Evolutionary conservation across 2,113 vertebrate species (phyloP).

Genomic region (Lycocorax pyrrhopterus): DNA sequence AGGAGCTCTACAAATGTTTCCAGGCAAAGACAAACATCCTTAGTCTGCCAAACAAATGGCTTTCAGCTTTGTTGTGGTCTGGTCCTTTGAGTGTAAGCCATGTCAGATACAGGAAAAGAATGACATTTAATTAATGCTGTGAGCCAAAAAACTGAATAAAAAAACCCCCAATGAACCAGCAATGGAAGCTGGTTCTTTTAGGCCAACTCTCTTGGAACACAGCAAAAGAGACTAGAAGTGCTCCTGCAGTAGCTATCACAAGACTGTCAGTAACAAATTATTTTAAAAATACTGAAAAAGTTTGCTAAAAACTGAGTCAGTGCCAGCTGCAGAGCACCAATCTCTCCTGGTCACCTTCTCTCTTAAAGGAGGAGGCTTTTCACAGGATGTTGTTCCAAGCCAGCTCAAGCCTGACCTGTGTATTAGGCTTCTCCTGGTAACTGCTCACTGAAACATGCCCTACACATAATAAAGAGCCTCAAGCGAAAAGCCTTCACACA

Average conservation of each 20-base stretch:
- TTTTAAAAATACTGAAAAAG: not conserved
- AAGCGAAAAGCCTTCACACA: not conserved
- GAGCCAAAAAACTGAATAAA: not conserved
- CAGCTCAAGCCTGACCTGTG: not conserved
- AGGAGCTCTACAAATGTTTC: constrained; percentile 39
- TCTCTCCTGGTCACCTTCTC: not conserved
- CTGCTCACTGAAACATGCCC: not conserved
- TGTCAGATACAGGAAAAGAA: constrained; percentile 8
- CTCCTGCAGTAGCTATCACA: not conserved
- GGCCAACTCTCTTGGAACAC: not conserved
- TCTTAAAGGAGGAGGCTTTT: not conserved
- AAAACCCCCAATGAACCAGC: not conserved
- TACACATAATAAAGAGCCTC: not conserved
- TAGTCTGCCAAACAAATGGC: constrained; percentile 38
- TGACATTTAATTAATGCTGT: constrained; percentile 17
- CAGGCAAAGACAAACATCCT: constrained; percentile 47
- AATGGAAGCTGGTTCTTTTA: not conserved
- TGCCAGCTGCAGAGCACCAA: not conserved
- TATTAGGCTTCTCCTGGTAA: not conserved
- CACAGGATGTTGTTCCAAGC: not conserved
- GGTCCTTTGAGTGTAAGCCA: constrained; percentile 23
- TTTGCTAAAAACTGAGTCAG: not conserved
- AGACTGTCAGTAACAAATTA: not conserved
- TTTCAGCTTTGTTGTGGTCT: constrained; percentile 46
- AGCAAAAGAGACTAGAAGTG: not conserved